Evolutionary conservation across 92 coral and sea anemone species (phyloP), one percentile per base, ranked within the genome.

Genomic region (Muricea muricata): DNA sequence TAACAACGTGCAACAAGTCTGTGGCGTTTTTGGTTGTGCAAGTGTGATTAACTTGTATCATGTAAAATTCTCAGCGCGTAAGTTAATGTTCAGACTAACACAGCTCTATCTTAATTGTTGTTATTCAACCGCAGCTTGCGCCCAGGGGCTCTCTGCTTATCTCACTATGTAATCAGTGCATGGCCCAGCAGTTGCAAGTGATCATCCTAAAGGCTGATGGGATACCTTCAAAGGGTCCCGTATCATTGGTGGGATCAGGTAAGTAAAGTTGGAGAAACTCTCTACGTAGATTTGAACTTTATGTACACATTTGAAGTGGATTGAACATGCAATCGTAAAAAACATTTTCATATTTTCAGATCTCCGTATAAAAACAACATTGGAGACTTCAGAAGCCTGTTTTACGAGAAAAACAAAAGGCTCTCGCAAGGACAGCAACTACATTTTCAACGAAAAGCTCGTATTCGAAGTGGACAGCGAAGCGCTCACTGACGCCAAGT

Each of bases 371-470:
- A 48, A 39, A 81, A 63, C 85, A 31, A 63, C 35, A 20, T 47
- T 31, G 18, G 75, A 81, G 40, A 81, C 85, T 12, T 41, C 85
- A 4, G 60, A 26, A 3, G 35, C 47, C 18, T 80, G 61, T 37
- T 61, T 90, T 73, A 92, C 86, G 20, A 87, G 87, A 32, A 95
- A 91, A 70, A 93, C 95, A 37, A 95, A 95, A 77, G 89, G 90
- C 4, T 86, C 85, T 37, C 94, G 92, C 46, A 82, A 84, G 63
- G 83, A 94, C n/a, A 54, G 87, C 13, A 89, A 78, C 46, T 94
- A 97, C 32, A 89, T 95, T 46, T 95, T 91, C 89, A 95, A 95
- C 90, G 98, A 95, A 79, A 86, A 87, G 60, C 92, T 95, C 40
- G 80, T 86, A n/a, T 95, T 95, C 57, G 89, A 91, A 47, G 89